Evolutionary conservation across 2,113 vertebrate species (phyloP).

Genomic region (Carettochelys insculpta): DNA sequence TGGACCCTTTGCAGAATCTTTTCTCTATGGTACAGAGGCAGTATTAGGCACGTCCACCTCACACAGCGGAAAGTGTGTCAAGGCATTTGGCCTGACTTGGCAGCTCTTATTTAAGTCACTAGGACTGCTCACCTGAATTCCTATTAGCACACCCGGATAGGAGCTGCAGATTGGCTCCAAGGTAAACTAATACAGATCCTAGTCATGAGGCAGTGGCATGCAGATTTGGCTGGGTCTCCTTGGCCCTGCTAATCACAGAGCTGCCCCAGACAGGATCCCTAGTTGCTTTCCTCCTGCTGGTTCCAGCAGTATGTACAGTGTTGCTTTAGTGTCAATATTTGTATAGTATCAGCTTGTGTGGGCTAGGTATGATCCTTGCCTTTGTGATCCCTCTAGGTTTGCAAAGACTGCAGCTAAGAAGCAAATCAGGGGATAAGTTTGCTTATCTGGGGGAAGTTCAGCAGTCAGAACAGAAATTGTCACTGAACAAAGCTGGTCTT

Average conservation of each 20-base stretch:
- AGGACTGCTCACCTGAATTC: accelerated
- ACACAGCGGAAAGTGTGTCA: background rate
- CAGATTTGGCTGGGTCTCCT: background rate
- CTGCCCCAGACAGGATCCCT: background rate
- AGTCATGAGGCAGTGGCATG: accelerated
- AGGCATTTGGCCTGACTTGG: accelerated
- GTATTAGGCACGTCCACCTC: background rate
- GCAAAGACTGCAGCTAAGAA: background rate
- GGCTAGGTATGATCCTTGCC: background rate
- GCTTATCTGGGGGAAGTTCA: too few species aligned
- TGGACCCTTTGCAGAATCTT: background rate
- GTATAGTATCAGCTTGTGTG: background rate
- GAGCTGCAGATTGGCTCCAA: too few species aligned
- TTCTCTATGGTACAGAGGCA: background rate
- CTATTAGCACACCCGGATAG: background rate
- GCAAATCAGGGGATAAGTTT: background rate
- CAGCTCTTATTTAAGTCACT: too few species aligned
- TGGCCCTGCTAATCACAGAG: background rate
- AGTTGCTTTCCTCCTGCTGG: background rate
- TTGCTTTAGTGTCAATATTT: background rate
- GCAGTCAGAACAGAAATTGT: background rate
- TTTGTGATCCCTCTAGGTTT: background rate
- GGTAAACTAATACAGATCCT: background rate
- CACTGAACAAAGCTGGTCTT: background rate
- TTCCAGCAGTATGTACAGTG: background rate